Evolutionary conservation across 2,888 invertebrate genomes (phyloP), one percentile per base, ranked within the genome.

Genomic region (Hemithea aestivaria): DNA sequence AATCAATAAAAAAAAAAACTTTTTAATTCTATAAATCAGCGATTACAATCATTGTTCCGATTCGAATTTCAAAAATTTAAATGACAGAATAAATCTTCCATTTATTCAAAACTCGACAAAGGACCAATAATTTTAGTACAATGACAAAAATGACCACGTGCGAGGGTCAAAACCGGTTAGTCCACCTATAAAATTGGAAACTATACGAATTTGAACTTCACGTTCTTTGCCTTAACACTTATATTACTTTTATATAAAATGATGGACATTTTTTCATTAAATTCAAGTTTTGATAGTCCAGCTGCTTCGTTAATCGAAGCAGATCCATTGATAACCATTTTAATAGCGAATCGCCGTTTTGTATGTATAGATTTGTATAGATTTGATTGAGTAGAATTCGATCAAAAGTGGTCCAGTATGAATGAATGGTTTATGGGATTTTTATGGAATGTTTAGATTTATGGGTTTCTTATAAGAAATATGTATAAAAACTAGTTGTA

Each of bases 111-210:
- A 41, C 43, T 35, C 62, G 56, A 79, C 79, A 80, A 78, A 75
- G 60, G 68, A 54, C 66, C 71, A 71, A 84, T 53, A 78, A 78
- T 81, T 79, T 78, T 71, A 72, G 75, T 73, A 70, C 59, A 42
- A 66, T 75, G 73, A 81, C 80, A 81, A 78, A 73, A 66, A 37
- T 82, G 82, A 84, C 85, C 87, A 85, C 87, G 85, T 85, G 85
- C 79, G 45, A 58, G 73, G 73, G 72, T 67, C 71, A 55, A 53
- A 79, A 82, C 85, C 68, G 73, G 84, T 81, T 49, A 20, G 72
- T 81, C 85, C 78, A 73, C 84, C 83, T 80, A 16, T 16, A n/a
- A n/a, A n/a, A n/a, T n/a, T n/a, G 16, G 5, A 16, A 16, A 16
- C 16, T 16, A 16, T 5, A n/a, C n/a, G n/a, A n/a, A 16, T 16